These are phyloP conservation scores for Condylura cristata DNA, from an alignment of 2,113 vertebrate species.

Conservation along the genomic window DNA sequence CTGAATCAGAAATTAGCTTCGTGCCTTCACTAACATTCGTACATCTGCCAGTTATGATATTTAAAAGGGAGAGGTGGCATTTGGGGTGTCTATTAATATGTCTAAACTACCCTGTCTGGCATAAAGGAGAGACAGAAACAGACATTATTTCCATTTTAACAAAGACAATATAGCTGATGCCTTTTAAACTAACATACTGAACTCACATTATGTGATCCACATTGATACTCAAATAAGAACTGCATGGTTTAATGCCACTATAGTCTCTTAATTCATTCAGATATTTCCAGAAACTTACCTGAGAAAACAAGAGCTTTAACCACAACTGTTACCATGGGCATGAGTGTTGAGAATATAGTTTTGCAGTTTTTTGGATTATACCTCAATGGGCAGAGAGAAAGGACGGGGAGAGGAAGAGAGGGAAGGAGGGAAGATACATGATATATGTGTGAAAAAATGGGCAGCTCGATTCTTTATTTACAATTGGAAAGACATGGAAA, in stretches of 20 bases:
- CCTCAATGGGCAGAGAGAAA: neutral
- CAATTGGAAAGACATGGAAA: no score
- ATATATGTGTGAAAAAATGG: neutral
- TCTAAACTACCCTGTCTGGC: neutral
- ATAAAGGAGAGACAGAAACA: slow-evolving; percentile 33
- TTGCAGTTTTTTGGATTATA: slow-evolving; percentile 74
- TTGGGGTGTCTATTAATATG: slow-evolving; percentile 27
- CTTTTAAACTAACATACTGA: neutral
- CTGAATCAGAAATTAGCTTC: slow-evolving; percentile 42
- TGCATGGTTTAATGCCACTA: neutral
- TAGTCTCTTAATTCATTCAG: slow-evolving; percentile 62
- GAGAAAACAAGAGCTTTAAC: slow-evolving; percentile 55
- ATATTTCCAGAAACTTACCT: slow-evolving; percentile 62
- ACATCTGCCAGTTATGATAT: slow-evolving; percentile 53
- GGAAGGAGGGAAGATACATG: neutral
- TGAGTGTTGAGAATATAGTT: slow-evolving; percentile 71
- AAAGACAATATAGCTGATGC: slow-evolving; percentile 15
- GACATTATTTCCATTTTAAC: slow-evolving; percentile 54
- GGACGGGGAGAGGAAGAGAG: no score
- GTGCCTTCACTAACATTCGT: neutral
- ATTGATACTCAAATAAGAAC: slow-evolving; percentile 18
- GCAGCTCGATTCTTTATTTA: no score
- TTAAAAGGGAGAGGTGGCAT: slow-evolving; percentile 42
- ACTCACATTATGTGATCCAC: neutral
- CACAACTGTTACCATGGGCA: slow-evolving; percentile 27